Percentiles rank a stretch among this genome's conserved stretches.
These are phyloP conservation scores for Brachypterus glaber DNA, from an alignment of 2,888 invertebrate species.

Conservation along the genomic window DNA sequence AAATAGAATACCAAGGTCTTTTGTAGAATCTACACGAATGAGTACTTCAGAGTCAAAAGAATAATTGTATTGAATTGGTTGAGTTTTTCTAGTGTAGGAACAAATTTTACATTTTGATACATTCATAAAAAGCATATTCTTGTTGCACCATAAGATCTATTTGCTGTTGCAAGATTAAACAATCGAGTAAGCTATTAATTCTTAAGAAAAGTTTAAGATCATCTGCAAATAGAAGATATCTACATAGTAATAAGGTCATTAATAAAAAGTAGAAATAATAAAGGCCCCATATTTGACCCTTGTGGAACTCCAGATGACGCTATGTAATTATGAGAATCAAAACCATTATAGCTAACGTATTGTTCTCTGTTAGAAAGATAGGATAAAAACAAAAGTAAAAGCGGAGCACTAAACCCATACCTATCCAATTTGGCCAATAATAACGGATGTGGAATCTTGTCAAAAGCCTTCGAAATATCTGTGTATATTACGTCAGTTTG, in stretches of 20 bases:
- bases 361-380: slow-evolving; percentile 5
- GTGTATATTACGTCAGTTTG: too few species aligned
- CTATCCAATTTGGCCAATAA: slow-evolving; percentile 4
- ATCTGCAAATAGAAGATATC: slow-evolving; percentile 8
- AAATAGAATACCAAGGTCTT: slow-evolving; percentile 8
- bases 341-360: slow-evolving; percentile 5
- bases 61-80: slow-evolving; percentile 1
- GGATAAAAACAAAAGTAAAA: slow-evolving; percentile 1
- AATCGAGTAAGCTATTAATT: slow-evolving; percentile 3
- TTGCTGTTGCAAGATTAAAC: slow-evolving; percentile 3
- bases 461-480: slow-evolving; percentile 6
- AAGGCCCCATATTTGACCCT: slow-evolving; percentile 3
- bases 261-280: slow-evolving; percentile 7
- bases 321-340: background rate
- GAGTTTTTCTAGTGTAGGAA: background rate
- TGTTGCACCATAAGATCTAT: slow-evolving; percentile 1
- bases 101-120: slow-evolving; percentile 2
- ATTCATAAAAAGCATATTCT: background rate
- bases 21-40: background rate
- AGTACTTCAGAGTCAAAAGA: background rate
- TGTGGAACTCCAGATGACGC: slow-evolving; percentile 1
- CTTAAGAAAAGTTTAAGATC: slow-evolving; percentile 4
- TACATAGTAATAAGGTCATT: slow-evolving; percentile 5
- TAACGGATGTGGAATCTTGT: slow-evolving; percentile 1
- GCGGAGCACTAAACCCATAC: slow-evolving; percentile 3